Evolutionary conservation across 2,888 invertebrate species (phyloP).

Genomic region (Ormyrus rosae): DNA sequence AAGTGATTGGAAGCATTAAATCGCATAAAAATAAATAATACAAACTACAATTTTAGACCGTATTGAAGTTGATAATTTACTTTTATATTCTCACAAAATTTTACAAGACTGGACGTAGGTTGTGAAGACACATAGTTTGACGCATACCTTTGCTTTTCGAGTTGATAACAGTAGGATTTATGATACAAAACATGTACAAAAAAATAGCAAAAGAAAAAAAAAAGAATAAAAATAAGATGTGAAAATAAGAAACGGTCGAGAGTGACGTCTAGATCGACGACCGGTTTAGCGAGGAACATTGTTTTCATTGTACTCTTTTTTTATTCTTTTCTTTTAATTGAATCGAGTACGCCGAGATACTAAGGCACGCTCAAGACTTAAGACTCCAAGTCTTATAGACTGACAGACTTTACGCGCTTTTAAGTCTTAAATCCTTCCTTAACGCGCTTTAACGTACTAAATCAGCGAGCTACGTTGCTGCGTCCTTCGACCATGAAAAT

Average conservation of each 20-base stretch:
- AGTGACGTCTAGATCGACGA: slow-evolving; percentile 51
- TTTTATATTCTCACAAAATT: slow-evolving; percentile 52
- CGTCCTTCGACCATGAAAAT: slow-evolving; percentile 13
- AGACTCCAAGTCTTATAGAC: slow-evolving; percentile 41
- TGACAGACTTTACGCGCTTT: slow-evolving; percentile 19
- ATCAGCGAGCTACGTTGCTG: slow-evolving; percentile 44
- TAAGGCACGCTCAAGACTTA: slow-evolving; percentile 44
- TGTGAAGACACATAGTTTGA: slow-evolving; percentile 16
- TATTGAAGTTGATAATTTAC: slow-evolving; percentile 35
- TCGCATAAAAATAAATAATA: slow-evolving; percentile 9
- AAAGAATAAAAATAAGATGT: slow-evolving; percentile 26
- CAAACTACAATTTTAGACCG: slow-evolving; percentile 44
- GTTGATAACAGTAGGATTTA: slow-evolving; percentile 42
- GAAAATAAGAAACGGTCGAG: slow-evolving; percentile 42
- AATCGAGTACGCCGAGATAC: slow-evolving; percentile 34
- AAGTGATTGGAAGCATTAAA: not conserved
- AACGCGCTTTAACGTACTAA: too few relatives aligned
- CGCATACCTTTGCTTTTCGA: slow-evolving; percentile 18
- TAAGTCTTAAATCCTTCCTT: too few relatives aligned
- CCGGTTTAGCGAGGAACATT: slow-evolving; percentile 57
- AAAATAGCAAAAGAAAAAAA: slow-evolving; percentile 42
- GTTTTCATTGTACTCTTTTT: slow-evolving; percentile 40
- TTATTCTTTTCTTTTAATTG: slow-evolving; percentile 27
- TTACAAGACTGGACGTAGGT: slow-evolving; percentile 47
- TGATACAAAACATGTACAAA: slow-evolving; percentile 38